phyloP scores from a whole-genome alignment of 2,888 invertebrate species.

The Phytoseiulus persimilis region DNA sequence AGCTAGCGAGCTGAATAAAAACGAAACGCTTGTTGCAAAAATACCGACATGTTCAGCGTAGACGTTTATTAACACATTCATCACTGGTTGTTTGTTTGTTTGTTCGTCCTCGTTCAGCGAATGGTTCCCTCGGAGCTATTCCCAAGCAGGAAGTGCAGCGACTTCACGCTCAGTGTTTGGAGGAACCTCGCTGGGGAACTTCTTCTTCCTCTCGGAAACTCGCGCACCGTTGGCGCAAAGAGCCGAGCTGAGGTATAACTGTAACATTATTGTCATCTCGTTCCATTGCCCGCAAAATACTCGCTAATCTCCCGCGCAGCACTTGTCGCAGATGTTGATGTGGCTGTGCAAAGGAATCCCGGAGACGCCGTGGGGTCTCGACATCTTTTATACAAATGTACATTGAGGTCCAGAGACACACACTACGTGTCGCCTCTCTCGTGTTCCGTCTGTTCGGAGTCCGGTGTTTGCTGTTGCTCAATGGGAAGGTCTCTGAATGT shows the following conservation, averaged over 20 bases:
- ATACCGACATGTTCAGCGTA: conserved; percentile 25
- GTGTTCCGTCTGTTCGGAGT: background rate
- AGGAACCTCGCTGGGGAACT: no score
- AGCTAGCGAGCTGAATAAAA: background rate
- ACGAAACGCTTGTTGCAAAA: conserved; percentile 23
- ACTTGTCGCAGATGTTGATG: background rate
- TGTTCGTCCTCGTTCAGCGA: background rate
- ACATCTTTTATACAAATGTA: background rate
- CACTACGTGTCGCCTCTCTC: background rate
- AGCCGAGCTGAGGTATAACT: background rate
- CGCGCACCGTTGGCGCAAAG: background rate
- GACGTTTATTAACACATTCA: conserved; percentile 37
- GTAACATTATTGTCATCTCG: background rate
- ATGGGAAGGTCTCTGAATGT: background rate
- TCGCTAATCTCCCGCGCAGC: background rate
- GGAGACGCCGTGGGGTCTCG: background rate
- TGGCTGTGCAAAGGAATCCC: background rate
- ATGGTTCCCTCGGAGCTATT: background rate
- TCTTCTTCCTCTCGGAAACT: no score
- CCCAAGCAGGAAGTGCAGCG: background rate
- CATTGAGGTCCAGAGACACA: background rate
- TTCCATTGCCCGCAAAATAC: background rate
- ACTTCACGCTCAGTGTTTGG: no score
- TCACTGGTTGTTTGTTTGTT: conserved; percentile 22
- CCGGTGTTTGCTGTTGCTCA: background rate